Conservation (phyloP, 2,113 vertebrate species). For the Phylloscopus trochilus region DNA sequence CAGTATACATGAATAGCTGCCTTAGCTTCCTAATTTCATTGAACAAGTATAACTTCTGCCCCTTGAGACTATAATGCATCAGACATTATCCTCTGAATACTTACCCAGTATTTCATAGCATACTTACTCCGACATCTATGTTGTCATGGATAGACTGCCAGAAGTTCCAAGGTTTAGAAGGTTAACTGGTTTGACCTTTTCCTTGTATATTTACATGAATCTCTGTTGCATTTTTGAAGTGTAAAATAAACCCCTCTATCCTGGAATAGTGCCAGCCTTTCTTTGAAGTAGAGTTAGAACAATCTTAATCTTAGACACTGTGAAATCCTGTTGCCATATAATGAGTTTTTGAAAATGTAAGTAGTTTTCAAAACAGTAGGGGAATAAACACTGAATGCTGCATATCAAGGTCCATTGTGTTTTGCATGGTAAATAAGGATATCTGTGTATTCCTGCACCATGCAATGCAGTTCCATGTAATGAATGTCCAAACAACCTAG, state of each 20-base stretch:
- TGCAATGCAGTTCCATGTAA: background rate
- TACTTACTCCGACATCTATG: background rate
- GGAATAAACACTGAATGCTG: conserved; percentile 17
- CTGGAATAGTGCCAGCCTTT: background rate
- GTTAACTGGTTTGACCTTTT: background rate
- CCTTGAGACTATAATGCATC: background rate
- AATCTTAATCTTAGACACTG: conserved; percentile 9
- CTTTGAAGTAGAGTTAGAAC: background rate
- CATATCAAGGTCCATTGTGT: background rate
- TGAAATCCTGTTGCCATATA: conserved; percentile 13
- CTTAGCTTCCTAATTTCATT: background rate
- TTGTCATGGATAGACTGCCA: background rate
- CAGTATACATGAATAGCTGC: background rate
- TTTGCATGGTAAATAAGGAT: background rate
- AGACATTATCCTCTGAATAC: background rate
- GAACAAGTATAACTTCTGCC: background rate
- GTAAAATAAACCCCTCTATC: background rate
- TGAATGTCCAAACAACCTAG: background rate
- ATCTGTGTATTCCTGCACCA: background rate
- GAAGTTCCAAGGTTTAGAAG: background rate
- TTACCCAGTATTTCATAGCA: background rate
- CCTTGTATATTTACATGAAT: background rate
- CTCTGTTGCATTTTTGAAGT: background rate
- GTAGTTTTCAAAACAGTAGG: conserved; percentile 2
- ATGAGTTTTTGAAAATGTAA: conserved; percentile 42